Conservation (phyloP, 2,888 invertebrate species). For the Hipparchia semele region DNA sequence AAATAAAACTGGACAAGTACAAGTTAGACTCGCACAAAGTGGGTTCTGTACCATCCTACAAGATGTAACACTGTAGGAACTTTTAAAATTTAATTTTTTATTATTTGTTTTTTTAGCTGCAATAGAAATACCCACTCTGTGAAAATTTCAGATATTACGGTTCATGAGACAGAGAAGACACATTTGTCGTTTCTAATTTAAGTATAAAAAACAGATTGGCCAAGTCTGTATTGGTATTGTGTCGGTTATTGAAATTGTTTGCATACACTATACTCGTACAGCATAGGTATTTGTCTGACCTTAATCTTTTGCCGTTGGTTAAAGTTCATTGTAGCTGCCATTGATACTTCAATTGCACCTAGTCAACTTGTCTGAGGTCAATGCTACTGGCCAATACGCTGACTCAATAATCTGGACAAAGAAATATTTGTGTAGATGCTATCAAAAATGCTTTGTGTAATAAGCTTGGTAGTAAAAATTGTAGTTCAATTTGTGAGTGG, state of each 20-base stretch:
- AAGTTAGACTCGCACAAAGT: too few species aligned
- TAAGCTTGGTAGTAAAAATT: constrained; percentile 11
- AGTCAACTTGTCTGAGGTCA: constrained; percentile 47
- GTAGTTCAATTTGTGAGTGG: constrained; percentile 1
- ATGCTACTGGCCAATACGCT: constrained; percentile 42
- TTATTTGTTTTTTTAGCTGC: too few species aligned
- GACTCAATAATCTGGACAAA: constrained; percentile 37
- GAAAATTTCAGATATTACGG: too few species aligned
- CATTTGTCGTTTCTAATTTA: too few species aligned
- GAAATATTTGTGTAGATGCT: constrained; percentile 15
- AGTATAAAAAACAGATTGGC: too few species aligned
- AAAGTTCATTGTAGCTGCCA: constrained; percentile 41
- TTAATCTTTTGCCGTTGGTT: constrained; percentile 26
- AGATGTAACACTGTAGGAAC: too few species aligned
- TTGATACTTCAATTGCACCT: constrained; percentile 31
- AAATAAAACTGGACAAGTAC: too few species aligned
- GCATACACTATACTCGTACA: background rate
- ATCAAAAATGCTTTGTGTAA: constrained; percentile 3
- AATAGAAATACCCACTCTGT: too few species aligned
- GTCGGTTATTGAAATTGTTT: background rate
- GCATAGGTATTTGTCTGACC: constrained; percentile 9
- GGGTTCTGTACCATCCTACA: too few species aligned
- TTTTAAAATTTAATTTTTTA: too few species aligned
- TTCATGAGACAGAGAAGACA: too few species aligned
- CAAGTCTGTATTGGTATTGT: background rate